These are phyloP conservation scores for Hesperia comma DNA, from an alignment of 2,888 invertebrate species.

Conservation along the genomic window DNA sequence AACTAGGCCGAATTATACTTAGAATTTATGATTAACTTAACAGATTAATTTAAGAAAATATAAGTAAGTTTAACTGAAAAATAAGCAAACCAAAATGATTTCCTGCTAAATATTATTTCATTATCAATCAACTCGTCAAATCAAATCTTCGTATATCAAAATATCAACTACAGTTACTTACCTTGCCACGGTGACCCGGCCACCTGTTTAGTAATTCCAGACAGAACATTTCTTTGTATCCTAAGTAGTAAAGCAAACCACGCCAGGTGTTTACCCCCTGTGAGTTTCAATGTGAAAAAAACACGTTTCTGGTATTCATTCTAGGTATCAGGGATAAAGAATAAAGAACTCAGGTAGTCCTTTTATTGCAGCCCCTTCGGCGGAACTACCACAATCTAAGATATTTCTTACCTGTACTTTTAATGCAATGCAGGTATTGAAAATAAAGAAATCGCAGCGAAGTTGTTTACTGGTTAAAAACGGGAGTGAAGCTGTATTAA, in stretches of 20 bases:
- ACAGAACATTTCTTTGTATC: not conserved
- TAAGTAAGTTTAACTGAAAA: too few species aligned
- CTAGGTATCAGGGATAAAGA: not conserved
- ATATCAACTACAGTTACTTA: too few species aligned
- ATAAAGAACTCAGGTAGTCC: not conserved
- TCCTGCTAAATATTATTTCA: not conserved
- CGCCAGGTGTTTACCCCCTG: not conserved
- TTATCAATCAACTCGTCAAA: too few species aligned
- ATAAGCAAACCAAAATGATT: not conserved
- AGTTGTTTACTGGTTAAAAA: not conserved
- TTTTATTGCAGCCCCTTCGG: slow-evolving; percentile 1
- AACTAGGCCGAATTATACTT: too few species aligned
- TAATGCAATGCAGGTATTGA: not conserved
- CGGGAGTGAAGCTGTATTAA: not conserved
- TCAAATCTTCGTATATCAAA: too few species aligned
- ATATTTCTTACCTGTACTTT: not conserved
- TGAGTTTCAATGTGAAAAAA: not conserved
- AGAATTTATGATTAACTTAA: too few species aligned
- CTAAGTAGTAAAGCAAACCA: not conserved
- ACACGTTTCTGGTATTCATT: not conserved
- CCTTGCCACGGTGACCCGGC: too few species aligned
- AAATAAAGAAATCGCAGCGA: not conserved
- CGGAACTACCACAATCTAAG: not conserved
- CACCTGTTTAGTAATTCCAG: too few species aligned
- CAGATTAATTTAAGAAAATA: too few species aligned